phyloP scores from a whole-genome alignment of 92 coral and sea anemone species.

The Epizoanthus stellaris region DNA sequence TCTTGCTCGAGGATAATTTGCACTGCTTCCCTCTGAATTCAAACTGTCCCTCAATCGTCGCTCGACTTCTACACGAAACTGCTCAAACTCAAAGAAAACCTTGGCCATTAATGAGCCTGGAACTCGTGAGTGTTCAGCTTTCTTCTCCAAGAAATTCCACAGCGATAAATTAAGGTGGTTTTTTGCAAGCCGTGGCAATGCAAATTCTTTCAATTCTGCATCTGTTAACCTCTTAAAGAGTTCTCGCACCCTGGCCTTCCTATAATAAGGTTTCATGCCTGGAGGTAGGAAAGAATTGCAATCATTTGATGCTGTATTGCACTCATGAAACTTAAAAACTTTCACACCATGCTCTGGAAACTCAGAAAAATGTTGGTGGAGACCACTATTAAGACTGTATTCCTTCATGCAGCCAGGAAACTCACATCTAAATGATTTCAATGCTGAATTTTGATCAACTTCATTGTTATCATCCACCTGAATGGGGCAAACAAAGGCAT shows the following conservation, averaged over 20 bases:
- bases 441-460: background rate
- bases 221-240: slow-evolving; percentile 34
- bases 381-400: background rate
- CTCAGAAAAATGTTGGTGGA: background rate
- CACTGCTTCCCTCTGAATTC: background rate
- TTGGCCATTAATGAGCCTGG: slow-evolving; percentile 29
- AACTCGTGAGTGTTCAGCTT: slow-evolving; percentile 40
- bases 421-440: slow-evolving; percentile 3
- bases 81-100: slow-evolving; percentile 33
- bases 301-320: slow-evolving; percentile 5
- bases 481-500: background rate
- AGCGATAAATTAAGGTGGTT: background rate
- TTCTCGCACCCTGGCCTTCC: slow-evolving; percentile 33
- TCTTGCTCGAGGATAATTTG: background rate
- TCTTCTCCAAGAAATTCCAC: slow-evolving; percentile 31
- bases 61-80: slow-evolving; percentile 34
- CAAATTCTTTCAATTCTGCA: slow-evolving; percentile 42
- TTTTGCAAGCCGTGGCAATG: slow-evolving; percentile 31
- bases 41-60: slow-evolving; percentile 17
- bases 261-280: slow-evolving; percentile 17
- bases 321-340: slow-evolving; percentile 36
- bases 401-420: slow-evolving; percentile 16
- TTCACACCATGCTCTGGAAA: slow-evolving; percentile 28
- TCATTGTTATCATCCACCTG: background rate
- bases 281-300: slow-evolving; percentile 18